Evolutionary conservation across 1,140 invertebrate genomes (phyloP), one percentile per base, ranked within the genome.

Genomic region (Thaumetopoea pityocampa): DNA sequence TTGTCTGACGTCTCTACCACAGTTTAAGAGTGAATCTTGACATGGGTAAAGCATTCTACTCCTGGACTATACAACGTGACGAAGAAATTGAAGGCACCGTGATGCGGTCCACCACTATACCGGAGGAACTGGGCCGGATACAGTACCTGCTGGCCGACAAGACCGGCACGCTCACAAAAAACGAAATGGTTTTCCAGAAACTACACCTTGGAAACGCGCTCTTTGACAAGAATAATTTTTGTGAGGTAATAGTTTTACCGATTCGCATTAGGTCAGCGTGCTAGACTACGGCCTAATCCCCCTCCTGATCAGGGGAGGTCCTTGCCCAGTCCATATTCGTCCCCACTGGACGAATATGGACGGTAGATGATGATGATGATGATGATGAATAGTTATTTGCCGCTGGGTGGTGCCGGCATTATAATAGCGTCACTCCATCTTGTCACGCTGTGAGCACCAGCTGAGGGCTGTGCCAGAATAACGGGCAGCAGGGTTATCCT

Each of bases 151-250:
- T 99, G 1, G 96, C 95, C 0, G 98, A 99, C 74, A 99, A 99
- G 87, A 99, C 98, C 0, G 98, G 98, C 3, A 99, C 98, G 0
- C 85, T 99, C 2, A 99, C 98, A 0, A 96, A 98, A 80, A 99
- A 99, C 85, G 97, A 98, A 72, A 99, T 99, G 98, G 92, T 98
- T 1, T 97, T 99, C 65, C 98, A 98, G 68, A 94, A 95, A 60
- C 85, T 99, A 2, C 96, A 98, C 77, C 77, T 98, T 1, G 96
- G 96, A 2, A 96, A 94, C 26, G 94, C 94, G 1, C 92, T 94
- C 14, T 98, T 95, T 76, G 90, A 93, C 18, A 89, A 91, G 29
- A 94, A 97, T 61, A 94, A 94, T 12, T 97, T 98, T 85, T 90
- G 95, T 74, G 94, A 96, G 86, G 92, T 93, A 72, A 69, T 48